Percentiles rank a stretch among this genome's conserved stretches.
Conservation (phyloP, 1,140 invertebrate genomes). For the Gonioctena quinquepunctata region DNA sequence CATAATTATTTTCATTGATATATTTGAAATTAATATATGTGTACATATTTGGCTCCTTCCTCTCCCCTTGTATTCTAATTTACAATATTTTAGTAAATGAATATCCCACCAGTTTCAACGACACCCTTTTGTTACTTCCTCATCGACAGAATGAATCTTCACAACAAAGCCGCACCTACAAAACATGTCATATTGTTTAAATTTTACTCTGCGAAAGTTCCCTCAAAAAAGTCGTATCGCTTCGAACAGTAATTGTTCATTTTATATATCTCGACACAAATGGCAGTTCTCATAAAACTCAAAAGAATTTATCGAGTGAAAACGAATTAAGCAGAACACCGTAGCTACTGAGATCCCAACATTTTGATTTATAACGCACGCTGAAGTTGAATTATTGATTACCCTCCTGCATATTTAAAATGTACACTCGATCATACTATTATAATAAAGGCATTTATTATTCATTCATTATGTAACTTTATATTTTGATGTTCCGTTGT, state of each 20-base stretch:
- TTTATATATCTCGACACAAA: not conserved
- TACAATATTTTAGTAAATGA: too few species aligned
- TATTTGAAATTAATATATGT: too few species aligned
- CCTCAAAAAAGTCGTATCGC: not conserved
- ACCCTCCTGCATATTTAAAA: not conserved
- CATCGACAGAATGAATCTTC: too few species aligned
- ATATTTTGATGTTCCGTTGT: constrained; percentile 36
- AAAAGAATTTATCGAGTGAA: constrained; percentile 2
- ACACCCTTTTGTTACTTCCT: too few species aligned
- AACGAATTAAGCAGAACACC: constrained; percentile 1
- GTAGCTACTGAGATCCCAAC: not conserved
- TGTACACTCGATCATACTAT: constrained; percentile 1
- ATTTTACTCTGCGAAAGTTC: too few species aligned
- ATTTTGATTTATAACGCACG: not conserved
- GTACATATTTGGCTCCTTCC: too few species aligned
- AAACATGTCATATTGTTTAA: too few species aligned
- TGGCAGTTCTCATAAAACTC: not conserved
- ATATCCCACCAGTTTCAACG: too few species aligned
- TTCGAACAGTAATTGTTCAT: not conserved
- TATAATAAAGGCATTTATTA: constrained; percentile 18
- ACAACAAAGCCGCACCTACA: too few species aligned
- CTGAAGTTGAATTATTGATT: constrained; percentile 10
- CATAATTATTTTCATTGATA: too few species aligned
- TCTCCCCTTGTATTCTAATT: too few species aligned
- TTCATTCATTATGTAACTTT: constrained; percentile 42